A percentile compares a stretch with the other conserved stretches of the same genome.
phyloP scores from a whole-genome alignment of 1,140 invertebrate genomes.

The Drosophila teissieri region DNA sequence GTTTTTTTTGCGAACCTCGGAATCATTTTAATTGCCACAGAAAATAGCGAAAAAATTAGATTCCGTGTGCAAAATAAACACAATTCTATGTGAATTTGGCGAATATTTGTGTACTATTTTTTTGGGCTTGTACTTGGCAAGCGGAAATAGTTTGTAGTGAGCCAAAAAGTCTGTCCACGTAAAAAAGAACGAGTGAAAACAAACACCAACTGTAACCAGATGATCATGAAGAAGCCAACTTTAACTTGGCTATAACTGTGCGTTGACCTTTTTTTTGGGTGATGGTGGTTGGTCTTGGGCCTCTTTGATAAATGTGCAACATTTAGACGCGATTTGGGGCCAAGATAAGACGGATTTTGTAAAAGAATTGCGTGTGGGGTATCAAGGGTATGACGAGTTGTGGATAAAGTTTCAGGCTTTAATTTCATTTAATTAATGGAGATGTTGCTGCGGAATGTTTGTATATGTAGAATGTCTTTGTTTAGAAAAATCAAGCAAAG shows the following conservation, averaged over 20 bases:
- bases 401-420: slow-evolving; percentile 26
- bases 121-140: slow-evolving; percentile 47
- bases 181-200: slow-evolving; percentile 24
- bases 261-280: slow-evolving; percentile 75
- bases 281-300: slow-evolving; percentile 41
- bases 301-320: slow-evolving; percentile 81
- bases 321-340: slow-evolving; percentile 82
- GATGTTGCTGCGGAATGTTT: slow-evolving; percentile 21
- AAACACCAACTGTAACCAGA: slow-evolving; percentile 68
- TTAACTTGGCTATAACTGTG: slow-evolving; percentile 69
- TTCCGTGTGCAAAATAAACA: slow-evolving; percentile 64
- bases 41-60: slow-evolving; percentile 55
- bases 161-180: slow-evolving; percentile 10
- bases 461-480: neutral
- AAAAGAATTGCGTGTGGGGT: slow-evolving; percentile 43
- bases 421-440: slow-evolving; percentile 31
- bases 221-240: slow-evolving; percentile 50
- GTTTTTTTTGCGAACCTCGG: slow-evolving; percentile 39
- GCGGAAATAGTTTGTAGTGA: slow-evolving; percentile 74
- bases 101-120: slow-evolving; percentile 23
- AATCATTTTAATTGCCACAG: slow-evolving; percentile 66
- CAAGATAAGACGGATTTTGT: slow-evolving; percentile 63
- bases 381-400: slow-evolving; percentile 40
- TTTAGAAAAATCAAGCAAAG: too few species aligned
- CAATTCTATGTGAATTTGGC: slow-evolving; percentile 49